Base-by-base conservation (phyloP, 1,140 invertebrate genomes). In the Mamestra configurata region DNA sequence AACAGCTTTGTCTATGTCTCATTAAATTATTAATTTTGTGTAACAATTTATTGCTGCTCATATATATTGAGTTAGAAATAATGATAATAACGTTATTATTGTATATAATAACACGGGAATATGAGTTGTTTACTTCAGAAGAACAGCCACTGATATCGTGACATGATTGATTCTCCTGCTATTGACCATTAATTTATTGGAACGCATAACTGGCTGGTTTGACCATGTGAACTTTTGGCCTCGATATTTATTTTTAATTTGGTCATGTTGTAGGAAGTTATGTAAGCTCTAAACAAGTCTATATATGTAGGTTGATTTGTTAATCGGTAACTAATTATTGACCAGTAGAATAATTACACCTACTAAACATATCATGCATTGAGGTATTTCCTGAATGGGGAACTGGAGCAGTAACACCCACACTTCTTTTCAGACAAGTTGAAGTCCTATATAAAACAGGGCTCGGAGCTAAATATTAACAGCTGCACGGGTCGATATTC, bases 61-160 rank as follows among this genome's bases (percentile, higher is more conserved):
- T 68, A 68, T 46, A 43, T 68, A 68, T 40, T 68, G 20, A 7
- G 1, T 15, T 6, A 31, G 31, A 70, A 70, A 70, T 70, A 70
- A 70, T 51, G 11, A 51, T 51, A 70, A 31, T 27, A 70, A 43
- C 20, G 6, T 70, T 31, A 70, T 70, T 20, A 70, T 51, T 31
- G 66, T 51, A 27, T 3, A 35, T 70, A 49, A 31, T 51, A 31
- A 70, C 40, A 70, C 31, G 20, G 15, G 22, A 31, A 49, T 49
- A 70, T 51, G 22, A 51, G 5, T 70, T 70, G 66, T 51, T 70
- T 70, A 70, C 66, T 70, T 49, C 22, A 13, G 20, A 70, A 49
- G 18, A 43, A 40, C 20, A 7, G 20, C 5, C 55, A 31, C 8
- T 10, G 35, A n/a, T 70, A 66, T 40, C 61, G 0, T 40, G 66